These are phyloP conservation scores for Linepithema humile DNA, from an alignment of 1,140 invertebrate genomes.

Conservation along the genomic window DNA sequence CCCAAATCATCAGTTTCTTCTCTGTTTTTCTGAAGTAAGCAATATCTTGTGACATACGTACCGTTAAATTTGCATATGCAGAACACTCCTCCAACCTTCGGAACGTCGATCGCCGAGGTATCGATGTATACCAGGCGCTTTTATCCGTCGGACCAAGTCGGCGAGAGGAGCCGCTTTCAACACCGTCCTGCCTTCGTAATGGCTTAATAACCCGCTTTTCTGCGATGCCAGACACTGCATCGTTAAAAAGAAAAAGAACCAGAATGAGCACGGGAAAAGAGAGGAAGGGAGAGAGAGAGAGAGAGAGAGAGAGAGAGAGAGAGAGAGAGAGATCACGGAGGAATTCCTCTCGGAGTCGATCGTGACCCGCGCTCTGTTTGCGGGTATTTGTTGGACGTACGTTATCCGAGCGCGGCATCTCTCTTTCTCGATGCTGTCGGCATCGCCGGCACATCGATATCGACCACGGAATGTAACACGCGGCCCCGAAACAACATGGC, in stretches of 20 bases:
- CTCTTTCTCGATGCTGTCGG: constrained; percentile 27
- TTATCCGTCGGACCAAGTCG: constrained; percentile 24
- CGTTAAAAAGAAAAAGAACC: constrained; percentile 32
- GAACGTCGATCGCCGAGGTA: neutral
- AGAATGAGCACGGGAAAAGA: neutral
- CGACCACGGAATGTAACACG: constrained; percentile 68
- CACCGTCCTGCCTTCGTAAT: constrained; percentile 49
- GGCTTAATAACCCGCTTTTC: constrained; percentile 55
- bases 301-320: neutral
- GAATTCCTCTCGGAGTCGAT: constrained; percentile 38
- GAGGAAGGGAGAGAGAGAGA: neutral
- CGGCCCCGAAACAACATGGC: constrained; percentile 76
- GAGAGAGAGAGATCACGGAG: constrained; percentile 3
- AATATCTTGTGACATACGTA: no score
- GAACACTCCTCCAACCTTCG: neutral
- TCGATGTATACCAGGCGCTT: constrained; percentile 39
- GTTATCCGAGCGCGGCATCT: constrained; percentile 65
- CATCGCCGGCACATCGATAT: constrained; percentile 68
- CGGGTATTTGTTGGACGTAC: constrained; percentile 60
- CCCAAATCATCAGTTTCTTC: no score
- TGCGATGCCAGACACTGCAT: constrained; percentile 25
- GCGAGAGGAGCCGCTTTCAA: constrained; percentile 44
- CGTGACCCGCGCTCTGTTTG: constrained; percentile 59
- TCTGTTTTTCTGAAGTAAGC: no score
- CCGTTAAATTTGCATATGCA: neutral